Percentiles rank a stretch among this genome's conserved stretches.
These are phyloP conservation scores for Drosophila emarginata DNA, from an alignment of 2,888 invertebrate genomes.

Conservation along the genomic window DNA sequence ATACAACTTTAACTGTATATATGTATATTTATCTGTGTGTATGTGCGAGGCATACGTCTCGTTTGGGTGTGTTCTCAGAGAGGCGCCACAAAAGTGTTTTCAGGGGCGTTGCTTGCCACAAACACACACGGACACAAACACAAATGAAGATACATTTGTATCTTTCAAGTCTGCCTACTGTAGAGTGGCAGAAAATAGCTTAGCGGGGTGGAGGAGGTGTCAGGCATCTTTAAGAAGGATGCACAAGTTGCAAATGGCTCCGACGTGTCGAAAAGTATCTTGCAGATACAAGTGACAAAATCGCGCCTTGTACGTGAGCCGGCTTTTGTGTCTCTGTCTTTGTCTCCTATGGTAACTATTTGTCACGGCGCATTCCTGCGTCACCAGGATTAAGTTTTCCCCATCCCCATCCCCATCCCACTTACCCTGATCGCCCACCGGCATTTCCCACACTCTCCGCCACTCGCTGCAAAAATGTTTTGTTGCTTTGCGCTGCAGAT, in stretches of 20 bases:
- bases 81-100: conserved; percentile 65
- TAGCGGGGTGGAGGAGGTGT: neutral
- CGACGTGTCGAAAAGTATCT: conserved; percentile 65
- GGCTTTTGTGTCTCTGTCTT: conserved; percentile 18
- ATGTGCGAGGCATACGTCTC: neutral
- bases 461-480: conserved; percentile 16
- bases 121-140: conserved; percentile 18
- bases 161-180: conserved; percentile 40
- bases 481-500: conserved; percentile 43
- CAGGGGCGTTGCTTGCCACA: conserved; percentile 63
- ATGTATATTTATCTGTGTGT: neutral
- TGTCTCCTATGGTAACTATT: conserved; percentile 65
- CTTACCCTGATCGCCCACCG: no score
- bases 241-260: conserved; percentile 56
- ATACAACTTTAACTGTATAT: no score
- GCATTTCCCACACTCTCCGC: neutral
- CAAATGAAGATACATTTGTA: conserved; percentile 63
- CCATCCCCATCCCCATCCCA: conserved; percentile 16
- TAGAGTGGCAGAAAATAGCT: conserved; percentile 28
- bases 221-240: conserved; percentile 5
- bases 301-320: conserved; percentile 50
- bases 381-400: conserved; percentile 67
- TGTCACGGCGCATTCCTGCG: conserved; percentile 74
- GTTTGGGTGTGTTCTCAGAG: conserved; percentile 5
- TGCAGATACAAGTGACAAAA: conserved; percentile 70